Conservation (phyloP, 2,888 invertebrate genomes). For the Oxycera nigricornis region DNA sequence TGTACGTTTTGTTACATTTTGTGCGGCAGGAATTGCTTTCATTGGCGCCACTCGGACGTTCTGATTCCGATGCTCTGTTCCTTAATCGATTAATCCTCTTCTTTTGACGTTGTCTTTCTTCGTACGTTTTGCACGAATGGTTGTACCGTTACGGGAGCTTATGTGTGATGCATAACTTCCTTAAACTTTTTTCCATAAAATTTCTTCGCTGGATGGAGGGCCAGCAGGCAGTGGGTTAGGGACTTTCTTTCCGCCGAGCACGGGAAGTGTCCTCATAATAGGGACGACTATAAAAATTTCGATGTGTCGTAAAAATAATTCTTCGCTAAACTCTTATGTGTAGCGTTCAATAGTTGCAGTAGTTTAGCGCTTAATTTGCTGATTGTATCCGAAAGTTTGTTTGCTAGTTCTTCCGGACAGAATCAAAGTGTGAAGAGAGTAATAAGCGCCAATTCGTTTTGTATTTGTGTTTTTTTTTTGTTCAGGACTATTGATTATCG, state of each 20-base stretch:
- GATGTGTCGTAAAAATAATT: constrained; percentile 37
- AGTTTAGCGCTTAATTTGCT: constrained; percentile 34
- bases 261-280: neutral
- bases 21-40: constrained; percentile 45
- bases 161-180: constrained; percentile 46
- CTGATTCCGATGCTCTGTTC: constrained; percentile 45
- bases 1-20: constrained; percentile 29
- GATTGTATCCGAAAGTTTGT: constrained; percentile 31
- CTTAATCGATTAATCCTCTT: constrained; percentile 51
- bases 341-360: neutral
- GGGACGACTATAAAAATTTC: constrained; percentile 35
- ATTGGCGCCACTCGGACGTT: constrained; percentile 52
- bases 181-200: constrained; percentile 41
- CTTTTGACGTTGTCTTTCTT: constrained; percentile 41
- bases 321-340: neutral
- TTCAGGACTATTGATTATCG: too few species aligned
- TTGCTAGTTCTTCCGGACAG: neutral
- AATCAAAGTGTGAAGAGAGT: neutral
- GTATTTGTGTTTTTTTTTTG: neutral
- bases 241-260: neutral
- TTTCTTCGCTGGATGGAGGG: constrained; percentile 7
- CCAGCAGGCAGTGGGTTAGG: neutral
- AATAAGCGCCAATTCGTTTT: neutral
- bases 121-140: constrained; percentile 44
- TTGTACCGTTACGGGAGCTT: constrained; percentile 35